Percentiles rank a stretch among this genome's conserved stretches.
Conservation (phyloP, 1,140 invertebrate species). For the Drosophila nigromelanica region DNA sequence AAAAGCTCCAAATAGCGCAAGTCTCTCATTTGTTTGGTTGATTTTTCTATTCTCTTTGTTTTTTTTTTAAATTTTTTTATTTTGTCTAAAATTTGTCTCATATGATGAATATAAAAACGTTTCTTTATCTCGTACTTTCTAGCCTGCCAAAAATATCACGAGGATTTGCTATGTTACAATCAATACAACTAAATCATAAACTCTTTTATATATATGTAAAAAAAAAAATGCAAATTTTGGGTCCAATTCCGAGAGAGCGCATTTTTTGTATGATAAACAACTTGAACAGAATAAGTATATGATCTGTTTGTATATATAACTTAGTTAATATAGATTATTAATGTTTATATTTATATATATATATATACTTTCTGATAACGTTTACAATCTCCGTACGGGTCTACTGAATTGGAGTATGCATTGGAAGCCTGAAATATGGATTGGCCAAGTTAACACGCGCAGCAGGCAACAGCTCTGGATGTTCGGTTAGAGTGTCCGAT, state of each 20-base stretch:
- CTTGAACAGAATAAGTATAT: conserved; percentile 48
- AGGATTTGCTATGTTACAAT: conserved; percentile 64
- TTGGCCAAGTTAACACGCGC: conserved; percentile 83
- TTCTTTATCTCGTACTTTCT: conserved; percentile 21
- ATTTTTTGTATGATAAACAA: conserved; percentile 34
- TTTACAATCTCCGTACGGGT: conserved; percentile 6
- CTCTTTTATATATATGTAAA: background rate
- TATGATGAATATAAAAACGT: conserved; percentile 52
- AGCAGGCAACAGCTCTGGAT: conserved; percentile 86
- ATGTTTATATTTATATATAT: conserved; percentile 41
- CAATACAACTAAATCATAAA: conserved; percentile 19
- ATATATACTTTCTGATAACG: conserved; percentile 58
- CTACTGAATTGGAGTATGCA: conserved; percentile 66
- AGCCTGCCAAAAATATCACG: conserved; percentile 73
- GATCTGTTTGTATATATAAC: conserved; percentile 31
- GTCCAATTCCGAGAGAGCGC: conserved; percentile 69
- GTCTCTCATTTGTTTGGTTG: conserved; percentile 61
- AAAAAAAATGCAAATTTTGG: conserved; percentile 5
- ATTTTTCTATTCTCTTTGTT: conserved; percentile 35
- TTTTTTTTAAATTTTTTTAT: conserved; percentile 16
- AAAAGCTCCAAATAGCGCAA: conserved; percentile 75
- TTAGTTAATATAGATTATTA: conserved; percentile 60
- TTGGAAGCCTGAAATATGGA: conserved; percentile 73
- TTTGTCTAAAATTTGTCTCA: conserved; percentile 33
- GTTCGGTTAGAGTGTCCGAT: conserved; percentile 88